Base-by-base conservation (phyloP, 2,113 vertebrate genomes). In the Calidris pugnax region DNA sequence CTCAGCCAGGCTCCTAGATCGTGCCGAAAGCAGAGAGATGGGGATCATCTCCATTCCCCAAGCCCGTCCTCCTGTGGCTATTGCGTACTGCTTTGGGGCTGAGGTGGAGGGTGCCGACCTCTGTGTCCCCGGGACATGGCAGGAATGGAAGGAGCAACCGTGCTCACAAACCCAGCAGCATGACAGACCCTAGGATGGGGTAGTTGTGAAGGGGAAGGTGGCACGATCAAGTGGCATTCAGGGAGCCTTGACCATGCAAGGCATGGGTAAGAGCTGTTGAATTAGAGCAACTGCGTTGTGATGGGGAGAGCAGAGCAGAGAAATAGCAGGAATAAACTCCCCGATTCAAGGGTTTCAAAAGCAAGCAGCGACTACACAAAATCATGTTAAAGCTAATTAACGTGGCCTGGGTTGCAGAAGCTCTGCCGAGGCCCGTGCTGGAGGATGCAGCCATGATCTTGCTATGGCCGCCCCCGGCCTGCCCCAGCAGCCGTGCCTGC, bases 81-180 rank as follows among this genome's bases (percentile, higher is more conserved):
- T 1, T 24, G 18, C 13, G 27, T 56, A 18, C 51, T 48, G 53
- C 21, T 74, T 35, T 68, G 47, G 64, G 60, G 21, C 48, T 68
- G 64, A 71, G 59, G 28, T 0, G 0, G 41, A 51, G 27, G 14
- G 18, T 72, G 9, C 56, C 2, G 1, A 3, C 28, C 30, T 84
- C 80, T 30, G 20, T 33, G 43, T 71, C 13, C 69, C 12, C 0
- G 1, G 16, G 28, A 28, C 74, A n/a, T 51, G 0, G 0, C 30
- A 32, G 57, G 17, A 47, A 21, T 53, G 59, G 47, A 94, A 76
- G 32, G 22, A 80, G 57, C 15, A 37, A 50, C 56, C 6, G 1
- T 55, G 20, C 15, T 28, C 0, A 0, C 55, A 59, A 60, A 59
- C 50, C 47, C 27, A 10, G 1, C 48, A 43, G 15, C 2, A 0